Conservation (phyloP, 1,140 invertebrate species). For the Anastrepha ludens region DNA sequence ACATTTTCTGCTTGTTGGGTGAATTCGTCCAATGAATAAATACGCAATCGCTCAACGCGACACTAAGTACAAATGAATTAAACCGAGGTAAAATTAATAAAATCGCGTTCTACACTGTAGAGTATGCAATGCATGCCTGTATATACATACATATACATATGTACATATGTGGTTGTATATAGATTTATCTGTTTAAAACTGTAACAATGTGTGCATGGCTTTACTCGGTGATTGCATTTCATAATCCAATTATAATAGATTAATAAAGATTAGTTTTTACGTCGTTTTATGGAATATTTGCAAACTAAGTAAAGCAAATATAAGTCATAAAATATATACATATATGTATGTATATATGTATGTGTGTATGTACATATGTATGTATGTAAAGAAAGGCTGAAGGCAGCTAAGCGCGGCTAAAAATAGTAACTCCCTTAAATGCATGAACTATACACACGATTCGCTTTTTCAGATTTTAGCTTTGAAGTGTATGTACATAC, state of each 20-base stretch:
- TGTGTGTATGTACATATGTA: neutral
- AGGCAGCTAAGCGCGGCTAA: neutral
- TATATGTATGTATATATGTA: neutral
- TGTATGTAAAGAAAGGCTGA: neutral
- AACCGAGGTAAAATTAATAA: constrained; percentile 47
- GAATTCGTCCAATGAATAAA: constrained; percentile 28
- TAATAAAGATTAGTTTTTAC: too few relatives aligned
- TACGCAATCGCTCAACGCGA: neutral
- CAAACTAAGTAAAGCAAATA: too few relatives aligned
- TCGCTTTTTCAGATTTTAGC: too few relatives aligned
- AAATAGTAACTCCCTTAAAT: neutral
- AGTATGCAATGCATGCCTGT: neutral
- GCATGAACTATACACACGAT: neutral
- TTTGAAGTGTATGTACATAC: neutral
- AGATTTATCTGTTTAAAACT: too few relatives aligned
- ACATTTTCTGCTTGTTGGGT: neutral
- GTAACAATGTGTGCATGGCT: too few relatives aligned
- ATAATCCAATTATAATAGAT: too few relatives aligned
- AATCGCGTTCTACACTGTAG: neutral
- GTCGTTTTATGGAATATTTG: too few relatives aligned
- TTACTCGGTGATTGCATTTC: too few relatives aligned
- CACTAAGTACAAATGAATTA: constrained; percentile 31
- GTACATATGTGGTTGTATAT: neutral
- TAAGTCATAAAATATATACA: neutral
- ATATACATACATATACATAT: neutral